A percentile compares a stretch with the other conserved stretches of the same genome.
phyloP scores from a whole-genome alignment of 2,113 vertebrate genomes.

The Malurus cyaneus region DNA sequence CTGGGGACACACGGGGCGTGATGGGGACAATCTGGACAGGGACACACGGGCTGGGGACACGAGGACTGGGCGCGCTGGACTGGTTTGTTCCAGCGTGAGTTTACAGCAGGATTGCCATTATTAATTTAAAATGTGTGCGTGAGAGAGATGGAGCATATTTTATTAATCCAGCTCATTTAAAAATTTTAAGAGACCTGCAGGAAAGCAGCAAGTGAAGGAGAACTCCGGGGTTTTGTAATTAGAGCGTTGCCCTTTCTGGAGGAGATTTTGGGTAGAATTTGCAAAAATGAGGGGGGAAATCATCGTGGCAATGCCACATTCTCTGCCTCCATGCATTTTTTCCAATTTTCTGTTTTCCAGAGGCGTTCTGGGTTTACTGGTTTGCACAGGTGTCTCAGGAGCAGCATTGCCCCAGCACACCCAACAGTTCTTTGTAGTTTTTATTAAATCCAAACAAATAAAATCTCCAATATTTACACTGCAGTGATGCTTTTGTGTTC shows the following conservation, averaged over 20 bases:
- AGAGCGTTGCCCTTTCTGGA: fast-evolving
- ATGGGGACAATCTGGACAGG: neutral
- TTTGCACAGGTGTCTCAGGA: neutral
- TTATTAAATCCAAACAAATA: neutral
- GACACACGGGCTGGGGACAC: neutral
- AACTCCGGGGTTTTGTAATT: fast-evolving
- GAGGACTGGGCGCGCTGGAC: neutral
- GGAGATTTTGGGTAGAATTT: neutral
- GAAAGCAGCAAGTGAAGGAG: neutral
- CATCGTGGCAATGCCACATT: fast-evolving
- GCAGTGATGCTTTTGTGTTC: neutral
- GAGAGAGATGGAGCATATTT: neutral
- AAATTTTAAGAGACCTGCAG: neutral
- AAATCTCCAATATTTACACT: neutral
- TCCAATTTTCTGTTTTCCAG: neutral
- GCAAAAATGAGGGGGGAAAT: neutral
- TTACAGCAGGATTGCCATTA: neutral
- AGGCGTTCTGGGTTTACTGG: neutral
- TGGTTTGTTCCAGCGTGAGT: neutral
- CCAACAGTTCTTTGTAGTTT: neutral
- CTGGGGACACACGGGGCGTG: too few species aligned
- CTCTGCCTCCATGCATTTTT: neutral
- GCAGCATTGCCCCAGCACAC: neutral
- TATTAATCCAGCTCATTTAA: neutral
- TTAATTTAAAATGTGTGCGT: neutral